Evolutionary conservation across 2,797 vertebrate genomes (phyloP), one percentile per base, ranked within the genome.

Genomic region (Chrosomus eos): DNA sequence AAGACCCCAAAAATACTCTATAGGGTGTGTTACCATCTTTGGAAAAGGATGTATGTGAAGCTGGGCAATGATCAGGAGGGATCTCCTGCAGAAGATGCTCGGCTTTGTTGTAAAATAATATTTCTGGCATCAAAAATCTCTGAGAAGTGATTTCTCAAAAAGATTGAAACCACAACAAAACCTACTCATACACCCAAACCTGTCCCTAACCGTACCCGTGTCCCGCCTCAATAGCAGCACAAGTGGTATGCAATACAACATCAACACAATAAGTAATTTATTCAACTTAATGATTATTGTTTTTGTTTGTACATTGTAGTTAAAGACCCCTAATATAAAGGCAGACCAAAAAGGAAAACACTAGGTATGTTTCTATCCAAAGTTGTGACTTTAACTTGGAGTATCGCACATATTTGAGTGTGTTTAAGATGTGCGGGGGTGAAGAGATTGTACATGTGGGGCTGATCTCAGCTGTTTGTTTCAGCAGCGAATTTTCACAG

Each of bases 381-480:
- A 11, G 3, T 58, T n/a, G 55, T 0, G 8, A 58, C 10, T n/a
- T 4, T 58, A 58, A 11, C 9, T 58, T 4, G 23, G 4, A 58
- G 8, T 55, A 23, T 21, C 0, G 1, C 53, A n/a, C 10, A 58
- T 58, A 5, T 60, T n/a, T 60, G 55, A 26, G 53, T 58, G 1
- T 2, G 23, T 4, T n/a, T n/a, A 43, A 70, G 36, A 55, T 13
- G 11, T 58, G 48, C 11, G 19, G 10, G n/a, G 18, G 36, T 21
- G 43, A 19, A 81, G 33, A 13, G 45, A 23, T 31, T 53, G 45
- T 11, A 26, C 58, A 13, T 43, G 1, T 31, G 21, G 23, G n/a
- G 16, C 3, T 64, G 23, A 64, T 64, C 70, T 76, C 80, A 85
- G 82, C 73, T 86, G 85, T 76, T 80, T 83, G 55, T 26, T 78